Base-by-base conservation (phyloP, 1,140 invertebrate species). In the Penaeus indicus region DNA sequence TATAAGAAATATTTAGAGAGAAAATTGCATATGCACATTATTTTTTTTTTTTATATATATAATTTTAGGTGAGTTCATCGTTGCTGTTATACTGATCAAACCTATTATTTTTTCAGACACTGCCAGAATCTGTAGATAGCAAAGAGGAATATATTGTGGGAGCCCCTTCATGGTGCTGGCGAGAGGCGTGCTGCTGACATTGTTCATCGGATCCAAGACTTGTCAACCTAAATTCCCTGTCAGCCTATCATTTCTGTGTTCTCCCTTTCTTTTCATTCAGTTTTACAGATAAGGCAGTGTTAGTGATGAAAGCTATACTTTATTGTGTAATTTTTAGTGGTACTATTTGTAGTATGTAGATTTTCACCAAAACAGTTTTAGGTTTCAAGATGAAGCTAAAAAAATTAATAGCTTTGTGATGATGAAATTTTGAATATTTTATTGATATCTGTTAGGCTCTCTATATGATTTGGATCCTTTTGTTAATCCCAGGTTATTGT, bases 111-210 rank as follows among this genome's bases (percentile, higher is more conserved):
- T 67, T 19, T 32, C 88, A 89, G 88, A 89, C 88, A 89, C 88
- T 89, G 88, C 88, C 88, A 89, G 88, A 89, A 63, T 54, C 25
- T 85, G 84, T 89, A 89, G 88, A 89, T 89, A 85, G 87, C 81
- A 78, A 88, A 88, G 69, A 88, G 54, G 82, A 84, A 84, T 84
- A 69, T 84, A 63, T 88, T 61, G 67, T 88, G 87, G 86, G 80
- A 83, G 60, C 63, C 60, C 88, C 81, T 60, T 63, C 85, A 77
- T 85, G 88, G 88, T 89, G 88, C 88, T 89, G 88, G 83, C 61
- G 83, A 81, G 88, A 85, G 88, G 69, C 63, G 61, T 88, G 81
- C 82, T 84, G 86, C 86, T 88, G 87, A 75, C 81, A 79, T 67
- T 88, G 81, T 88, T 84, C 81, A 88, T 84, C 87, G 86, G 80